phyloP scores from a whole-genome alignment of 2,797 vertebrate genomes.

The Todus mexicanus region DNA sequence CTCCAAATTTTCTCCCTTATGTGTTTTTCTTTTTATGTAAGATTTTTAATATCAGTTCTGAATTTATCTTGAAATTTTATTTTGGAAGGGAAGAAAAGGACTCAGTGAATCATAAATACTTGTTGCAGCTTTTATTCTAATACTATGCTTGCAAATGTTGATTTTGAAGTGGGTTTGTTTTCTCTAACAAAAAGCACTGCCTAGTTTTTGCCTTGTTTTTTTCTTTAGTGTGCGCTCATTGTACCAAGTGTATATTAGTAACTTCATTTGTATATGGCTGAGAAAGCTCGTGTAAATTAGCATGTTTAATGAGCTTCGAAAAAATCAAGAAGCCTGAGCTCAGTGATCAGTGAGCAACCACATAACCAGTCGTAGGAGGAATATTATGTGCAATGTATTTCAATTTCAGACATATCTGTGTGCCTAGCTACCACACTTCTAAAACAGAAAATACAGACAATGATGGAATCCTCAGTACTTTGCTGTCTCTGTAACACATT shows the following conservation, averaged over 20 bases:
- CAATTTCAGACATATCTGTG: neutral
- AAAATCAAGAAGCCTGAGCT: neutral
- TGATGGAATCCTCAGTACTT: neutral
- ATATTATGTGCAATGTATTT: neutral
- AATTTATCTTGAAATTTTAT: neutral
- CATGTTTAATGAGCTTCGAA: conserved; percentile 14
- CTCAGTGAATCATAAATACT: neutral
- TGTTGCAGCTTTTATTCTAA: conserved; percentile 4
- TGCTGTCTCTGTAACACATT: neutral
- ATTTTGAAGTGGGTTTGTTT: conserved; percentile 22
- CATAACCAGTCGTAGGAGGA: neutral
- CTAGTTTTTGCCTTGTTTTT: neutral
- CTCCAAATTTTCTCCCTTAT: neutral
- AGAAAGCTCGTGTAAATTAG: neutral
- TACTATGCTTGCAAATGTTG: neutral
- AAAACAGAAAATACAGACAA: neutral
- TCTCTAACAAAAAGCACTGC: neutral
- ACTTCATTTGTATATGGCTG: conserved; percentile 1
- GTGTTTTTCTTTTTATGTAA: neutral
- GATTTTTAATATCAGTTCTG: neutral
- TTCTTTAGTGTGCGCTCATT: neutral
- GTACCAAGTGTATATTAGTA: neutral
- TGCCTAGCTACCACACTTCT: neutral
- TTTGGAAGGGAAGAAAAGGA: conserved; percentile 15
- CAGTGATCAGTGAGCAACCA: neutral